phyloP scores from a whole-genome alignment of 2,888 invertebrate genomes.

The Oxytorus armatus region DNA sequence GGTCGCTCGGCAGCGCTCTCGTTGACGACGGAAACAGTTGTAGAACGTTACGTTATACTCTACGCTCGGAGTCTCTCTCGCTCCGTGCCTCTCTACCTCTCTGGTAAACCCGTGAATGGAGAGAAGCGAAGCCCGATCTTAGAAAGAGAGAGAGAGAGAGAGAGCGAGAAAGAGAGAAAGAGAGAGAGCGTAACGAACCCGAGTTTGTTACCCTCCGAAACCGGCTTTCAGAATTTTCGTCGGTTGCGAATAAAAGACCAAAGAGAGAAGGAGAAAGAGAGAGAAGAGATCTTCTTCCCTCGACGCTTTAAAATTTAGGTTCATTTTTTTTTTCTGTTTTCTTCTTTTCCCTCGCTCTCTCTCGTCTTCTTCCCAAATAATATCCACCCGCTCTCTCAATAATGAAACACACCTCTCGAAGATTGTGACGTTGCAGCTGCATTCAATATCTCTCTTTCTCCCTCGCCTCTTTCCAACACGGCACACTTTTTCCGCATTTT shows the following conservation, averaged over 20 bases:
- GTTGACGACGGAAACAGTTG: slow-evolving; percentile 83
- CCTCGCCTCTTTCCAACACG: background rate
- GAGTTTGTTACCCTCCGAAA: slow-evolving; percentile 55
- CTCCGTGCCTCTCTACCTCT: slow-evolving; percentile 6
- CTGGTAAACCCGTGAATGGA: slow-evolving; percentile 31
- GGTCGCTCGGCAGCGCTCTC: slow-evolving; percentile 73
- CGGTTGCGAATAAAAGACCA: slow-evolving; percentile 60
- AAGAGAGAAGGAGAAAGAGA: slow-evolving; percentile 4
- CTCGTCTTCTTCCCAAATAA: slow-evolving; percentile 11
- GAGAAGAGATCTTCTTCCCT: slow-evolving; percentile 32
- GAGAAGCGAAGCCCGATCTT: slow-evolving; percentile 39
- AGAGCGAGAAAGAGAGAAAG: slow-evolving; percentile 42
- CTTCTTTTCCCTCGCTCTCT: slow-evolving; percentile 4
- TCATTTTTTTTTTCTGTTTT: slow-evolving; percentile 8
- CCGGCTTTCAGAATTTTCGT: slow-evolving; percentile 71
- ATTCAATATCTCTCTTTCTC: slow-evolving; percentile 1
- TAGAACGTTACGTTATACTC: slow-evolving; percentile 80
- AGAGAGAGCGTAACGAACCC: slow-evolving; percentile 43
- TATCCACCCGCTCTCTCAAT: slow-evolving; percentile 47
- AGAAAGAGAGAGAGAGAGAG: slow-evolving; percentile 35
- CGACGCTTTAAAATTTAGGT: slow-evolving; percentile 40
- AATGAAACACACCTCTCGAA: slow-evolving; percentile 34
- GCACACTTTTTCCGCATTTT: slow-evolving; percentile 11
- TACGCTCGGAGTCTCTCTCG: slow-evolving; percentile 69
- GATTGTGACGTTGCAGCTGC: slow-evolving; percentile 51